Evolutionary conservation across 2,888 invertebrate species (phyloP).

Genomic region (Diplolepis rosae): DNA sequence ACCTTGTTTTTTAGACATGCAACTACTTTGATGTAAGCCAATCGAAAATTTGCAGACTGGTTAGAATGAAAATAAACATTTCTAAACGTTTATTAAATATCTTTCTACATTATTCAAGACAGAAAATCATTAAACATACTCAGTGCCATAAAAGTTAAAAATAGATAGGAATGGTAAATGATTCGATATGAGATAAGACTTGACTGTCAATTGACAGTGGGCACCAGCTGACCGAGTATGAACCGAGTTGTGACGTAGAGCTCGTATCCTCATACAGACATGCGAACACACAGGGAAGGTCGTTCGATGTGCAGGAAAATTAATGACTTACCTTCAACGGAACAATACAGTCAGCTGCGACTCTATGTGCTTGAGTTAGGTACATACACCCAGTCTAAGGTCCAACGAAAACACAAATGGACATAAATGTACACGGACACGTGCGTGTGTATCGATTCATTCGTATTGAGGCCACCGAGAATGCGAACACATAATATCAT

Average conservation of each 20-base stretch:
- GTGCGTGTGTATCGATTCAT: conserved; percentile 57
- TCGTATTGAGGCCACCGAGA: conserved; percentile 52
- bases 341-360: conserved; percentile 59
- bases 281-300: conserved; percentile 33
- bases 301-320: conserved; percentile 59
- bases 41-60: too few relatives aligned
- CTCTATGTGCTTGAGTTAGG: conserved; percentile 54
- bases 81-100: too few relatives aligned
- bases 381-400: conserved; percentile 50
- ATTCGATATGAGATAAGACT: conserved; percentile 27
- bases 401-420: conserved; percentile 42
- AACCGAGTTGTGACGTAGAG: conserved; percentile 49
- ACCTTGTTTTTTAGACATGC: too few relatives aligned
- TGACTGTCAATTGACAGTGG: conserved; percentile 48
- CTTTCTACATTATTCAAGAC: too few relatives aligned
- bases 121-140: conserved; percentile 1
- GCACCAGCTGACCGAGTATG: conserved; percentile 48
- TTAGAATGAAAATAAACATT: too few relatives aligned
- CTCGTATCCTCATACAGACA: conserved; percentile 43
- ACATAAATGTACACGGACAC: conserved; percentile 32
- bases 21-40: too few relatives aligned
- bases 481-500: conserved; percentile 52
- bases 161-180: conserved; percentile 9
- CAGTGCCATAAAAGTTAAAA: neutral
- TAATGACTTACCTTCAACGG: conserved; percentile 69